phyloP scores from a whole-genome alignment of 1,140 invertebrate genomes.

The Dendrolimus kikuchii region DNA sequence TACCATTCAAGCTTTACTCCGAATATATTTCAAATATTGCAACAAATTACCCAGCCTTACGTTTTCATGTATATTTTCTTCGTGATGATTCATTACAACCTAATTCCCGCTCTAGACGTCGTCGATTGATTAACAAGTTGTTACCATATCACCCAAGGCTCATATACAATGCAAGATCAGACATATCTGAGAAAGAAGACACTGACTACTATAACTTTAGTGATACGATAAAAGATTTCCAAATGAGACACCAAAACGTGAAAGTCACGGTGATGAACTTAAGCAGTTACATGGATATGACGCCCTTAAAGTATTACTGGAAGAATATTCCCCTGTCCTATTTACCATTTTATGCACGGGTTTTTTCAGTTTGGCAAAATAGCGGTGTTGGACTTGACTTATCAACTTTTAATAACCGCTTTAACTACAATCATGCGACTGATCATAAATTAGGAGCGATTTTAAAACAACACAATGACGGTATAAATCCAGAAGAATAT shows the following conservation, averaged over 20 bases:
- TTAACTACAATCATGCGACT: conserved; percentile 19
- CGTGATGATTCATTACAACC: conserved; percentile 37
- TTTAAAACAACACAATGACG: conserved; percentile 50
- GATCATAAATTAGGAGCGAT: conserved; percentile 36
- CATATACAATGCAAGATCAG: conserved; percentile 17
- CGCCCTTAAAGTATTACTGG: conserved; percentile 48
- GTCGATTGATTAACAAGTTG: conserved; percentile 26
- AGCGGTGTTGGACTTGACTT: conserved; percentile 53
- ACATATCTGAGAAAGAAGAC: conserved; percentile 26
- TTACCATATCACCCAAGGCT: conserved; percentile 16
- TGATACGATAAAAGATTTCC: conserved; percentile 25
- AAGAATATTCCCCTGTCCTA: conserved; percentile 34
- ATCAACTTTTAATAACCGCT: conserved; percentile 33
- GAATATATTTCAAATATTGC: conserved; percentile 46
- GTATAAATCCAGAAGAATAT: conserved; percentile 40
- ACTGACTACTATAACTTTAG: too few species aligned
- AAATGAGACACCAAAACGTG: conserved; percentile 38
- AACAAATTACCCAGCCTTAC: conserved; percentile 33
- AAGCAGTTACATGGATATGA: conserved; percentile 48
- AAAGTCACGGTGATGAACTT: conserved; percentile 43
- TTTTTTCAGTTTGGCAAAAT: conserved; percentile 49
- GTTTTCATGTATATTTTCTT: conserved; percentile 43
- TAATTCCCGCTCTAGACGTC: conserved; percentile 16
- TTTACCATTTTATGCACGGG: conserved; percentile 46
- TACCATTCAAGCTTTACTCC: conserved; percentile 33